phyloP scores from a whole-genome alignment of 92 coral and sea anemone species.

The Pocillopora meandrina region DNA sequence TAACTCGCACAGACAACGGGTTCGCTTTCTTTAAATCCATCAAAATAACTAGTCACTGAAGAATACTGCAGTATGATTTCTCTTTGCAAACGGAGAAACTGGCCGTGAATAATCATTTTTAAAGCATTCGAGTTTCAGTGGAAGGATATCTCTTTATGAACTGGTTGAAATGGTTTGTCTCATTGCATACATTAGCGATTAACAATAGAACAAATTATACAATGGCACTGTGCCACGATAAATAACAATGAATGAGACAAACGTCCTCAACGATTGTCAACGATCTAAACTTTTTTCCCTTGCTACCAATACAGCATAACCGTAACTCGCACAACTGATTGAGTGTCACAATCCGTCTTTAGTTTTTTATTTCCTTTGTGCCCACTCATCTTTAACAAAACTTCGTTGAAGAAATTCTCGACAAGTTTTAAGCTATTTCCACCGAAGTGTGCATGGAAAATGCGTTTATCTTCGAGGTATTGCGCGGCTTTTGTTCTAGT shows the following conservation, averaged over 20 bases:
- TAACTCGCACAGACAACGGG: not conserved
- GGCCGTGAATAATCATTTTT: not conserved
- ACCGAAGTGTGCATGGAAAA: not conserved
- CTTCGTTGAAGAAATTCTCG: no score
- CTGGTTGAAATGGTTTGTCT: not conserved
- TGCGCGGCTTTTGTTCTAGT: constrained; percentile 3
- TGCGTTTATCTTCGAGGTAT: constrained; percentile 1
- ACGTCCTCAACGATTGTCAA: no score
- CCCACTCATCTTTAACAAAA: no score
- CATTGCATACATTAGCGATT: not conserved
- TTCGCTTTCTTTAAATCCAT: not conserved
- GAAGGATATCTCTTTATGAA: not conserved
- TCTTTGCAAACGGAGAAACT: no score
- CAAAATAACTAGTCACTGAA: no score
- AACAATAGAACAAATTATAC: constrained; percentile 2
- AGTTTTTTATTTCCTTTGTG: not conserved
- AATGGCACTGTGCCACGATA: constrained; percentile 11
- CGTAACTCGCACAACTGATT: no score
- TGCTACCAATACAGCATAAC: not conserved
- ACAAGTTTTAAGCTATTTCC: no score
- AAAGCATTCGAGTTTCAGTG: not conserved
- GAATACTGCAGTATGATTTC: no score
- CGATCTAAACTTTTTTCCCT: no score
- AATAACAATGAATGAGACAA: not conserved
- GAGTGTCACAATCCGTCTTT: not conserved